Evolutionary conservation across 2,797 vertebrate species (phyloP).

Genomic region (Sciurus carolinensis): DNA sequence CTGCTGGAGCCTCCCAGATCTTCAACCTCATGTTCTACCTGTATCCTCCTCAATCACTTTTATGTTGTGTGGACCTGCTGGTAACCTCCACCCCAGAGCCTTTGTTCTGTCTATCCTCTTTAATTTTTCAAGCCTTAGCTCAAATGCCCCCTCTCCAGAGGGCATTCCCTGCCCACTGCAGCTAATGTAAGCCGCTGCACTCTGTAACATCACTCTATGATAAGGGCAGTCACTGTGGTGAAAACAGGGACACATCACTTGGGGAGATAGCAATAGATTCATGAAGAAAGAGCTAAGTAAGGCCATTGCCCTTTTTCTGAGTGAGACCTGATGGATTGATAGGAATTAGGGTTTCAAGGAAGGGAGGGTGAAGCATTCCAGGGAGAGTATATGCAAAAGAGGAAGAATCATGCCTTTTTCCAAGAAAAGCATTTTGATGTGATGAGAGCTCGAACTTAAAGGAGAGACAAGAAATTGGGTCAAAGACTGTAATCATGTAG

Average conservation of each 20-base stretch:
- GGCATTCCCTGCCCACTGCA: not conserved
- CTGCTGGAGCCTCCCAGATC: not conserved
- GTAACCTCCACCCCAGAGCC: not conserved
- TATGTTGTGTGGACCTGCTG: not conserved
- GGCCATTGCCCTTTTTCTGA: not conserved
- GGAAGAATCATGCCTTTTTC: not conserved
- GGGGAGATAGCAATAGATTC: not conserved
- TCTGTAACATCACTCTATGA: not conserved
- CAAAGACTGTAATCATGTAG: not conserved
- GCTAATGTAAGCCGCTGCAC: not conserved
- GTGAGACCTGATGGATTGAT: not conserved
- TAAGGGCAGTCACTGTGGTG: not conserved
- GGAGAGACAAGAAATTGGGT: conserved; percentile 30
- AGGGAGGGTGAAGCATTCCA: not conserved
- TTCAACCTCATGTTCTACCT: not conserved
- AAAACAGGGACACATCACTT: not conserved
- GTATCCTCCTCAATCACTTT: not conserved
- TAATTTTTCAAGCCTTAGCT: not conserved
- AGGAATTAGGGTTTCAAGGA: not conserved
- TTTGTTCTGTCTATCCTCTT: not conserved
- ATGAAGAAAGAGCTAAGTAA: conserved; percentile 20
- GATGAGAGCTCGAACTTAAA: not conserved
- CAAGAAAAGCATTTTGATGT: not conserved
- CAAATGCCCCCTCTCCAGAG: not conserved
- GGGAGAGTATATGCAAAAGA: not conserved